Conservation (phyloP, 2,797 vertebrate species). For the Chloroceryle amazona region DNA sequence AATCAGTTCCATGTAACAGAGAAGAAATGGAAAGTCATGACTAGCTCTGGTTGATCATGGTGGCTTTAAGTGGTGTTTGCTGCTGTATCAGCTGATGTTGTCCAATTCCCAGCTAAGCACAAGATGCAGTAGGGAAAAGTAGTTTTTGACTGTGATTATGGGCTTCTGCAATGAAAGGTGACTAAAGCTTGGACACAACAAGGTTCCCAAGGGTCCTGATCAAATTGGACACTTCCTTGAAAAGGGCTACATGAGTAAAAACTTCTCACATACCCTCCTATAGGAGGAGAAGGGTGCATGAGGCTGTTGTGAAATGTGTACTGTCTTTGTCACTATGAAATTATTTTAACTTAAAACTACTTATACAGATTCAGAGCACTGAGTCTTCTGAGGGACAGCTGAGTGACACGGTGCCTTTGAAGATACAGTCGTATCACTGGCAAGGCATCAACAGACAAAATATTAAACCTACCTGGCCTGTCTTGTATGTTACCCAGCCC, state of each 20-base stretch:
- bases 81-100: neutral
- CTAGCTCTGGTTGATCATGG: rapidly evolving
- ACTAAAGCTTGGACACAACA: neutral
- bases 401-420: constrained; percentile 34
- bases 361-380: neutral
- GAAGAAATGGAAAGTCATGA: neutral
- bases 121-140: neutral
- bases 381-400: neutral
- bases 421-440: neutral
- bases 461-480: constrained; percentile 60
- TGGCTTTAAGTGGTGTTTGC: neutral
- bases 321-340: neutral
- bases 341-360: neutral
- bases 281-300: rapidly evolving
- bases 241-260: rapidly evolving
- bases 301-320: neutral
- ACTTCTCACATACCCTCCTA: neutral
- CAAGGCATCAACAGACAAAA: constrained; percentile 67
- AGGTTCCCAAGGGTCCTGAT: neutral
- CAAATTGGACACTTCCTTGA: neutral
- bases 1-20: neutral
- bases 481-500: constrained; percentile 10
- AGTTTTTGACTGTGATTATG: neutral
- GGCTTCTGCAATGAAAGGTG: neutral
- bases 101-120: neutral